Conservation (phyloP, 2,888 invertebrate species). For the Drosophila melanosoma region DNA sequence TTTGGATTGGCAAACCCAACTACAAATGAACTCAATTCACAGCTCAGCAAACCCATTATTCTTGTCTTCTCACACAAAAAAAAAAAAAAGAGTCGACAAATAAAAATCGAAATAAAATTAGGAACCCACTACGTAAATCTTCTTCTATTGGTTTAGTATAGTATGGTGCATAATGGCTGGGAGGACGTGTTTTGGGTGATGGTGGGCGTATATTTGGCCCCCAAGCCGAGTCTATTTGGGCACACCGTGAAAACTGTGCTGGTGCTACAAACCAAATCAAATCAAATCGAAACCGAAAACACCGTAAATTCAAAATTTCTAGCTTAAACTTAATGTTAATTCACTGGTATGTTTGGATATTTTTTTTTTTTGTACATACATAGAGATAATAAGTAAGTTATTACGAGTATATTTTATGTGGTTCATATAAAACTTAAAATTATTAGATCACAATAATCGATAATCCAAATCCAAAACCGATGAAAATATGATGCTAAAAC, state of each 20-base stretch:
- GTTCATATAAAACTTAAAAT: slow-evolving; percentile 52
- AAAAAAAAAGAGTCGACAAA: not conserved
- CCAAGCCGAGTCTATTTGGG: slow-evolving; percentile 16
- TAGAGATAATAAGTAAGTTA: slow-evolving; percentile 44
- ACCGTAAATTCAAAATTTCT: slow-evolving; percentile 54
- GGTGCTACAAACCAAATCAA: slow-evolving; percentile 59
- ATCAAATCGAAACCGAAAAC: slow-evolving; percentile 59
- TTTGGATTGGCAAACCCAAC: slow-evolving; percentile 12
- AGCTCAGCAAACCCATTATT: slow-evolving; percentile 16
- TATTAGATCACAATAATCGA: slow-evolving; percentile 63
- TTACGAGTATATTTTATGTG: slow-evolving; percentile 26
- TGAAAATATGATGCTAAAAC: slow-evolving; percentile 53
- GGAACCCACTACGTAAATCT: slow-evolving; percentile 18
- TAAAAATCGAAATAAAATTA: not conserved
- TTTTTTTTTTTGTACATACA: slow-evolving; percentile 20
- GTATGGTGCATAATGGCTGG: slow-evolving; percentile 43
- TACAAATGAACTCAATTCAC: slow-evolving; percentile 42
- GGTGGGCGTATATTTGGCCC: slow-evolving; percentile 5
- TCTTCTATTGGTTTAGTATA: slow-evolving; percentile 18
- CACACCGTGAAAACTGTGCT: slow-evolving; percentile 26
- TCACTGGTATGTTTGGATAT: slow-evolving; percentile 22
- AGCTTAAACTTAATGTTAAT: slow-evolving; percentile 43
- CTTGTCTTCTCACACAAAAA: slow-evolving; percentile 5
- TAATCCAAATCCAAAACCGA: slow-evolving; percentile 60
- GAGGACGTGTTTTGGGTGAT: slow-evolving; percentile 7